Evolutionary conservation across 2,797 vertebrate genomes (phyloP), one percentile per base, ranked within the genome.

Genomic region (Eospalax fontanierii): DNA sequence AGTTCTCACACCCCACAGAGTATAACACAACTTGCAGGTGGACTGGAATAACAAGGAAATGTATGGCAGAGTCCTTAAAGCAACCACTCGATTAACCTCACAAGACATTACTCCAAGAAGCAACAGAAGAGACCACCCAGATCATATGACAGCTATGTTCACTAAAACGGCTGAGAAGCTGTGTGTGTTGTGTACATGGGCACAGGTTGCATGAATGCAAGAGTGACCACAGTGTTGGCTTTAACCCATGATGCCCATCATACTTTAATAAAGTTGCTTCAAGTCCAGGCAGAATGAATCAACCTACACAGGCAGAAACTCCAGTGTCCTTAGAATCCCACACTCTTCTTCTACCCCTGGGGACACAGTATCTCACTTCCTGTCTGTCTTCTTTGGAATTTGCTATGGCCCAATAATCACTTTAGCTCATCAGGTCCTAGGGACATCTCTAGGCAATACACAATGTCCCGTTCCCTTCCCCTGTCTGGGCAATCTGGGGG

Each of bases 141-240:
- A 70, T 75, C 86, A 46, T 2, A 26, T 30, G 35, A 83, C 40
- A 46, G 35, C 38, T 57, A 26, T 50, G 19, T 33, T 9, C 22
- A 15, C 65, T 33, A 28, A 82, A 74, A 74, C 38, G n/a, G 11
- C n/a, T 26, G 30, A 81, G 15, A 61, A 40, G 14, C 78, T 26
- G 57, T 16, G n/a, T n/a, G n/a, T n/a, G n/a, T n/a, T n/a, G n/a
- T n/a, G n/a, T n/a, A 50, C 46, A 50, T 50, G 6, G 33, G 63
- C 14, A 11, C 83, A 71, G 65, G 7, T 59, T 54, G 35, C 21
- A 57, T 9, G 50, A 46, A 54, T 18, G 9, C 14, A 12, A 35
- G 16, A 19, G 6, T 7, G 1, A 74, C 16, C 50, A 19, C 46
- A 7, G 59, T 0, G 21, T 10, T 3, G 2, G 2, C 46, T 74